Base-by-base conservation (phyloP, 2,113 vertebrate species). In the Pelecanus crispus region DNA sequence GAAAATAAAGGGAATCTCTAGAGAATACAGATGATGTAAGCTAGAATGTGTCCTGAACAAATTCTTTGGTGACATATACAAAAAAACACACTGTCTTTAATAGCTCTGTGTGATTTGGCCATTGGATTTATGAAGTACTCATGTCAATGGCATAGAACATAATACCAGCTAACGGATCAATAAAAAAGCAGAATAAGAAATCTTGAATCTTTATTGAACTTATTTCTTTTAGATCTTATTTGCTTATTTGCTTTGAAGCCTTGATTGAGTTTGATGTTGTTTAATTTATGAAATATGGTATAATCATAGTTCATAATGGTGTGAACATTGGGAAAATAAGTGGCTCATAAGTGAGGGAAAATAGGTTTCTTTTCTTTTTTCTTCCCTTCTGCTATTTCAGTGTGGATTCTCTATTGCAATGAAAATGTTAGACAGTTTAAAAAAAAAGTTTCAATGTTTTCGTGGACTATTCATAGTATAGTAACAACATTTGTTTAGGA, bases 401-500 rank as follows among this genome's bases (percentile, higher is more conserved):
- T 88, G n/a, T 38, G 45, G 21, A 86, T 81, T 88, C 18, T 75
- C 38, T 93, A 12, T 53, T 95, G 63, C 73, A 95, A 70, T 88
- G 47, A 95, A 97, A 97, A 94, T 78, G 22, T 73, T 90, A 82
- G 53, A 87, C 50, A 58, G 17, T 87, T 91, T 92, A 65, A 86
- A 86, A 83, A 83, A 90, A 92, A 90, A 38, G 36, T 68, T 91
- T 79, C 61, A 92, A 4, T 95, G 55, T 94, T 97, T 96, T 86
- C 62, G 86, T 86, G 53, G 11, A 55, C 86, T 83, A 90, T 94
- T 97, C 91, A 88, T 97, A 94, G 93, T 79, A 84, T 67, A 95
- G 75, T 20, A 96, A 92, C 90, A 97, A 96, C 94, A 97, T 97
- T 98, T 97, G 77, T 89, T 95, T 96, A 96, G 71, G 78, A 86